Base-by-base conservation (phyloP, 2,888 invertebrate species). In the Notodonta ziczac region DNA sequence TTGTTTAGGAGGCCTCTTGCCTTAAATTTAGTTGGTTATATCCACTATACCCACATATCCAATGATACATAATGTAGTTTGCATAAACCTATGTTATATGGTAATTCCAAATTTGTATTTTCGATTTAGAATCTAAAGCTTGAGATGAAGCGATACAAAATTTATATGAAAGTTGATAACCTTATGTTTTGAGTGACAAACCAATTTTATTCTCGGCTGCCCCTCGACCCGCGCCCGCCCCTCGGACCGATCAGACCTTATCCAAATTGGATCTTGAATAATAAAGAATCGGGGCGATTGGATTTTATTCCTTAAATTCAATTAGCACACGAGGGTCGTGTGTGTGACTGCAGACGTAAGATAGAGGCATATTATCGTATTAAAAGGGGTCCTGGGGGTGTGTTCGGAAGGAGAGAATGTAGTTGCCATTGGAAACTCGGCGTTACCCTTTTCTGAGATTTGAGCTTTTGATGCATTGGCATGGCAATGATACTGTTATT, bases 181-280 rank as follows among this genome's bases (percentile, higher is more conserved):
- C 93, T 91, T 92, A 91, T 93, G 93, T 93, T 93, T 93, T 93
- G 93, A 93, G 93, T 93, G 93, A 93, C 93, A 93, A 93, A 92
- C 92, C 93, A 93, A 93, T 93, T 93, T 93, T 91, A 93, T 92
- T 92, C 90, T 89, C 89, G 88, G 86, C 88, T 91, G 89, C 89
- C 91, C 90, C 88, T 78, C 81, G 74, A 76, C 80, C 83, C 83
- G 73, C 84, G 74, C 78, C 61, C 77, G 60, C 79, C 84, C 86
- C 85, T 80, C 83, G 87, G 90, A 87, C 93, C 93, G 92, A 92
- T 93, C 93, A 92, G 90, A 89, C 93, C 93, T 94, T 94, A 94
- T 94, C 94, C 94, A 94, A 94, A 94, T 94, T 94, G 94, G 93
- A 94, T 94, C 94, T 94, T 94, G 94, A 94, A 94, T 94, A 94